Evolutionary conservation across 2,888 invertebrate genomes (phyloP), one percentile per base, ranked within the genome.

Genomic region (Hyppa rectilinea): DNA sequence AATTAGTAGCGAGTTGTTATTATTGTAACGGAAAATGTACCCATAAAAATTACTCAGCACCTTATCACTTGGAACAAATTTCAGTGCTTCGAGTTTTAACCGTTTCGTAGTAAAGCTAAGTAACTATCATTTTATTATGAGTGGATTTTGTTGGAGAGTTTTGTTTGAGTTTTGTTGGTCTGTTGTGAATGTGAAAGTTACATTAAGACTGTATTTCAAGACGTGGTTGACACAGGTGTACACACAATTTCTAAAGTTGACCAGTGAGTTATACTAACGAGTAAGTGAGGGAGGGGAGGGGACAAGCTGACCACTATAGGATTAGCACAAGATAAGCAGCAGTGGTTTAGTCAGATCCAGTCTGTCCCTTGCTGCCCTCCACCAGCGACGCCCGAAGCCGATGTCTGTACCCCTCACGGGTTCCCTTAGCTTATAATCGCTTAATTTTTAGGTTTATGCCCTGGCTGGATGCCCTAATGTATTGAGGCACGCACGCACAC

Each of bases 1-100:
- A 95, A 95, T 95, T 95, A 95, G 93, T 94, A 92, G 92, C 91
- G 87, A 93, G 93, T 92, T 94, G 92, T 92, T 95, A 92, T 95
- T 94, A 93, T 94, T 94, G 92, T 93, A 91, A 92, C 90, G 84
- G 89, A 87, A 90, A 94, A 91, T 90, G 90, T 90, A 90, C 87
- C 84, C 87, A 88, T 93, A 93, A 94, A 93, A 93, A 93, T 92
- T 93, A 92, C 89, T 89, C 88, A 84, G 82, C 88, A 85, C 85
- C 91, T 92, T 92, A 92, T 90, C 91, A 90, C 89, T 87, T 86
- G 81, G 86, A 70, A 81, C 70, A 76, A 88, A 90, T 88, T 87
- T 88, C 85, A 81, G 76, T 77, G 80, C 55, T 66, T 66, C 40
- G 56, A 71, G 76, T 75, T 76, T 69, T 60, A 70, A 75, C 63